Evolutionary conservation across 2,888 invertebrate genomes (phyloP).

Genomic region (Homarus gammarus): DNA sequence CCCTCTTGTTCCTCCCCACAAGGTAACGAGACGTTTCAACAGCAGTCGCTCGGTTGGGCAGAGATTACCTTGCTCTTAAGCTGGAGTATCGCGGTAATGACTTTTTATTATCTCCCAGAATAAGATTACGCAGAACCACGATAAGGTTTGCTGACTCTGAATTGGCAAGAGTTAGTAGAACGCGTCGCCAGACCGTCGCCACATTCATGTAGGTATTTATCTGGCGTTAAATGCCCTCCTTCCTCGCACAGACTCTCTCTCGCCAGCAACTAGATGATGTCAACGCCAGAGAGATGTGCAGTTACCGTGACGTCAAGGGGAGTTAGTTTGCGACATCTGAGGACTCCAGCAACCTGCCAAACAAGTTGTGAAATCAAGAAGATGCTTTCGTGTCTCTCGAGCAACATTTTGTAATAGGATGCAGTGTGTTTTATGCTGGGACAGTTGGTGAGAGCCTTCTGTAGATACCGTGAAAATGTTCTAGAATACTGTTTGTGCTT

Average conservation of each 20-base stretch:
- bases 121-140: background rate
- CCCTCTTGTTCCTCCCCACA: too few relatives aligned
- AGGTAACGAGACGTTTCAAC: background rate
- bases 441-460: too few relatives aligned
- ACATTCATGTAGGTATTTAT: conserved; percentile 3
- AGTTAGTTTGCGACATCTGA: conserved; percentile 2
- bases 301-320: background rate
- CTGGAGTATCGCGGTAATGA: background rate
- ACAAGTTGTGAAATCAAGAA: background rate
- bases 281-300: background rate
- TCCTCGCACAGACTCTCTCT: background rate
- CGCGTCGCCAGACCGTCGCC: conserved; percentile 14
- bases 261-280: background rate
- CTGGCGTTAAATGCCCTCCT: background rate
- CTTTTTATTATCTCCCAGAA: background rate
- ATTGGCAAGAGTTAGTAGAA: background rate
- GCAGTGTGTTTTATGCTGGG: too few relatives aligned
- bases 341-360: background rate
- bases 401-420: too few relatives aligned
- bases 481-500: too few relatives aligned
- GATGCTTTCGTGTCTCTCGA: too few relatives aligned
- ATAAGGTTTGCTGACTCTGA: conserved; percentile 4
- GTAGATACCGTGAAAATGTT: too few relatives aligned
- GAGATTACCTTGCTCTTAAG: background rate
- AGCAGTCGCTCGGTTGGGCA: too few relatives aligned